These are phyloP conservation scores for Eurystomus gularis DNA, from an alignment of 2,113 vertebrate species.

Conservation along the genomic window DNA sequence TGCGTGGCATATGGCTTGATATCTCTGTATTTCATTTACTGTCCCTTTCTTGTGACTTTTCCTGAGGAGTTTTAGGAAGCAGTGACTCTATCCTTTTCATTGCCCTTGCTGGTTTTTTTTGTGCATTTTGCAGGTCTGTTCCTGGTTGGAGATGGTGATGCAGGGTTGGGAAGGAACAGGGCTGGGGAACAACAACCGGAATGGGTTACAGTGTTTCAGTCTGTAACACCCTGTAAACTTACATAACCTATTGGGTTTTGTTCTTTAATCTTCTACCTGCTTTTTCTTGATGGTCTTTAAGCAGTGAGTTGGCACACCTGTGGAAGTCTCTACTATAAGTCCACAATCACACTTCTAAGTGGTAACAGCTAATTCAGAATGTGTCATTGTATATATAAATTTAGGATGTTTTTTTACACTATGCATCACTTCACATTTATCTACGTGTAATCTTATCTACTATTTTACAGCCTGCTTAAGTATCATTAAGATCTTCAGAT, in stretches of 20 bases:
- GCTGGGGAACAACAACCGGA: background rate
- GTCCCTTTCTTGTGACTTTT: background rate
- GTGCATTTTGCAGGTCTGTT: background rate
- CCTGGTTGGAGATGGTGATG: background rate
- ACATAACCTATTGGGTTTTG: background rate
- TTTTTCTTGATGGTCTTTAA: background rate
- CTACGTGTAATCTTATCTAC: background rate
- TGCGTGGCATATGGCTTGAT: background rate
- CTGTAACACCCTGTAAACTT: background rate
- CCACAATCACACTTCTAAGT: background rate
- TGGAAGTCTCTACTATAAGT: background rate
- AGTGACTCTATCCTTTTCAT: background rate
- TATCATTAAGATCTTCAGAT: background rate
- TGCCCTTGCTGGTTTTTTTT: background rate
- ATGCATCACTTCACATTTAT: background rate
- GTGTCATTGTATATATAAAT: background rate
- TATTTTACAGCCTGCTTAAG: background rate
- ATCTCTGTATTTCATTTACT: background rate
- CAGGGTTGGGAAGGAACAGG: background rate
- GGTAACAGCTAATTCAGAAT: background rate
- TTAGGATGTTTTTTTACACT: background rate
- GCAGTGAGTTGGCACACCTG: rapidly evolving
- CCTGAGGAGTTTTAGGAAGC: background rate
- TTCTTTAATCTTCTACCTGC: background rate
- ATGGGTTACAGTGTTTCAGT: background rate